phyloP scores from a whole-genome alignment of 2,113 vertebrate genomes.

The Notechis scutatus region DNA sequence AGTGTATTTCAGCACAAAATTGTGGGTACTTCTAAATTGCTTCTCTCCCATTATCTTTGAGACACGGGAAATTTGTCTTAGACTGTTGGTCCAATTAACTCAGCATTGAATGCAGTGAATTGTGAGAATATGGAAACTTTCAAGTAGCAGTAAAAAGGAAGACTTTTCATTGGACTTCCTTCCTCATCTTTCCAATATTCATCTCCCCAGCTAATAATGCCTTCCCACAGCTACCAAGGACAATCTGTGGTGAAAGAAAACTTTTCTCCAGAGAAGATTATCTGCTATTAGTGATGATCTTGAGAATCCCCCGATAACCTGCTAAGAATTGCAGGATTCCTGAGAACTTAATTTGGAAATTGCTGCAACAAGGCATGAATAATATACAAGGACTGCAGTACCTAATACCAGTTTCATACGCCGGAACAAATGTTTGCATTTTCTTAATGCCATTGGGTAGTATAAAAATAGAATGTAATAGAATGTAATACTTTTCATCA shows the following conservation, averaged over 20 bases:
- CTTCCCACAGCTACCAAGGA: not conserved
- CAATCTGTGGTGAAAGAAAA: not conserved
- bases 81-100: not conserved
- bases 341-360: not conserved
- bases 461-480: not conserved
- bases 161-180: not conserved
- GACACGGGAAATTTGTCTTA: not conserved
- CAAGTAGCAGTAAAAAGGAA: not conserved
- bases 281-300: not conserved
- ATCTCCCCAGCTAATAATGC: not conserved
- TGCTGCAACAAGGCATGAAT: not conserved
- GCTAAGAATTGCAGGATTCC: not conserved
- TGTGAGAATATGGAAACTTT: not conserved
- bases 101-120: not conserved
- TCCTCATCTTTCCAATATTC: not conserved
- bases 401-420: not conserved
- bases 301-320: not conserved
- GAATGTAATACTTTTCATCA: not conserved
- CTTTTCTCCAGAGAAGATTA: not conserved
- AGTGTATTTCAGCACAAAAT: not conserved
- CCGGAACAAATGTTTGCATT: constrained; percentile 22
- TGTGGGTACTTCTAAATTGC: not conserved
- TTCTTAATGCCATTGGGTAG: not conserved
- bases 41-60: not conserved
- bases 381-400: not conserved